phyloP scores from a whole-genome alignment of 2,888 invertebrate genomes.

The Colletes collaris region DNA sequence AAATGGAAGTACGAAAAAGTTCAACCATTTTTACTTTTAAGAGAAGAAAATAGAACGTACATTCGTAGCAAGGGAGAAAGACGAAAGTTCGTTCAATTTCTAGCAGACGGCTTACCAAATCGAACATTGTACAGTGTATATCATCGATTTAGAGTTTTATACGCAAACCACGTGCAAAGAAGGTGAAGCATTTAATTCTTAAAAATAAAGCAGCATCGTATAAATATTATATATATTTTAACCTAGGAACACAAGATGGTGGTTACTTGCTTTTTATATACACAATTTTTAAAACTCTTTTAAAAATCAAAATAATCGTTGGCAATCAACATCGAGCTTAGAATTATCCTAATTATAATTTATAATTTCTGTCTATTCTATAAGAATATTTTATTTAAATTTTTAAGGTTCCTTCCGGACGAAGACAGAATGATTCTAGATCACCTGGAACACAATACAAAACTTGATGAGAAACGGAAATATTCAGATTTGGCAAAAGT shows the following conservation, averaged over 20 bases:
- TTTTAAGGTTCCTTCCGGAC: conserved; percentile 66
- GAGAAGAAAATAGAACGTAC: conserved; percentile 54
- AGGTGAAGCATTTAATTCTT: conserved; percentile 46
- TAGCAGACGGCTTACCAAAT: conserved; percentile 75
- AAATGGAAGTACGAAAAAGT: conserved; percentile 68
- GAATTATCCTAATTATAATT: too few species aligned
- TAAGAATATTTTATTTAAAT: conserved; percentile 1
- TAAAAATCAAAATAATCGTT: too few species aligned
- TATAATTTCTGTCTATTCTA: background rate
- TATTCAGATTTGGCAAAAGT: conserved; percentile 74
- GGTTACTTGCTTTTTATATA: too few species aligned
- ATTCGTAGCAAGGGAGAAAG: conserved; percentile 66
- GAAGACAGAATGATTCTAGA: conserved; percentile 76
- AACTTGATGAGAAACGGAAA: conserved; percentile 63
- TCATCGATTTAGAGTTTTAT: conserved; percentile 75
- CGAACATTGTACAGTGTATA: conserved; percentile 79
- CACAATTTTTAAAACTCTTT: too few species aligned
- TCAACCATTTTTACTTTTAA: conserved; percentile 73
- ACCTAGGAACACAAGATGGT: background rate
- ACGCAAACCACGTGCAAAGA: conserved; percentile 54
- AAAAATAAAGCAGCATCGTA: conserved; percentile 2
- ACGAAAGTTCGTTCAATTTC: conserved; percentile 77
- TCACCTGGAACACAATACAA: conserved; percentile 64
- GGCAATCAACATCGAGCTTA: too few species aligned
- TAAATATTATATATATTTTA: background rate